Evolutionary conservation across 2,797 vertebrate species (phyloP), one percentile per base, ranked within the genome.

Genomic region (Anas georgica): DNA sequence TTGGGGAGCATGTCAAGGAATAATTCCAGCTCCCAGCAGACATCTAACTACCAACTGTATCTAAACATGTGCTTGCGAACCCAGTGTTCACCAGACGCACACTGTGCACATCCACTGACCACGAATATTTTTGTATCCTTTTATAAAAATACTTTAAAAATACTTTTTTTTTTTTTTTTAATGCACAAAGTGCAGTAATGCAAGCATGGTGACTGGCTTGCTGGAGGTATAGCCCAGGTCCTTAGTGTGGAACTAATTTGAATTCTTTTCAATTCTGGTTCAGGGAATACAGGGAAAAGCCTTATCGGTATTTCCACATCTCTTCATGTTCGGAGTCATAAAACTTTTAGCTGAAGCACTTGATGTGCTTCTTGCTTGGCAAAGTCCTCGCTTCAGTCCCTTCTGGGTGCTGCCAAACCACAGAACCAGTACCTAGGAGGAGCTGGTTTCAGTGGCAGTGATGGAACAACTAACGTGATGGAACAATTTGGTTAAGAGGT

Each of bases 341-440:
- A 91, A 93, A 94, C 26, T 15, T 21, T 82, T 59, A 79, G n/a
- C 59, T 95, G 43, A 17, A 58, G 78, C 50, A 83, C 37, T n/a
- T 58, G 76, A 72, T 28, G 12, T 0, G 4, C 50, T 88, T 43
- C 70, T 69, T 55, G 74, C n/a, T 90, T 66, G 58, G 73, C 73
- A 90, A 25, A 68, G 66, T 52, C 69, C 41, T 77, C 52, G 41
- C 64, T 54, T 75, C 59, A 50, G 37, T 43, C 55, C 54, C 39
- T 88, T 72, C 69, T 54, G 86, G 82, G n/a, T 2, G 4, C 23
- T 20, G 29, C 59, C 62, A 92, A 90, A 91, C 28, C 83, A 91
- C 73, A 81, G 41, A 45, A 62, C 9, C 85, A 58, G 45, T 43
- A 29, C 26, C 48, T 55, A 64, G 29, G 63, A 76, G 1, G 1